Evolutionary conservation across 1,140 invertebrate genomes (phyloP), one percentile per base, ranked within the genome.

Genomic region (Drosophila varians): DNA sequence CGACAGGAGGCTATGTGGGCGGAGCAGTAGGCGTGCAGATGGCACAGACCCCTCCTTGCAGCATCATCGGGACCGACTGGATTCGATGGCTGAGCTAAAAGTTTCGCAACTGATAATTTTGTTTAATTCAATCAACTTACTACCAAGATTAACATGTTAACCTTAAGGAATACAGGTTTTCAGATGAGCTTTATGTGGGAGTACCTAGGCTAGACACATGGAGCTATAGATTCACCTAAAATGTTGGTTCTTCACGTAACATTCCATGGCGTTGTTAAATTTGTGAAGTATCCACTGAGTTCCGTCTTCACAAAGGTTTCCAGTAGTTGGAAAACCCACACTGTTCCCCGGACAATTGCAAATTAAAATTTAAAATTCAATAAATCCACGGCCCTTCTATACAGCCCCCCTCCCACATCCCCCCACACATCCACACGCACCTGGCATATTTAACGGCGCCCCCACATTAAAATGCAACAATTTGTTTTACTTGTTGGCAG

Each of bases 311-410:
- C 1, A 28, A 28, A 28, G 9, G 9, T 9, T 28, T 7, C 28
- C 28, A 31, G n/a, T 31, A 11, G 28, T 31, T 11, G 9, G 1
- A 11, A 31, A 12, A 25, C 16, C n/a, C 42, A 23, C 19, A 18
- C 25, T 12, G 31, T 21, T 8, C 25, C 21, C 45, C 12, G 49
- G 46, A 51, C 77, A 74, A 82, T 87, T 70, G 69, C 69, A 77
- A 86, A 86, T 87, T 87, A 87, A 86, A 87, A 87, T 77, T 82
- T 77, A 77, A 87, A 74, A 87, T 87, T 87, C 82, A 82, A 87
- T 87, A 87, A 87, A 87, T 87, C 74, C 60, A 26, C 7, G 11
- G 7, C 12, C 23, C 14, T 19, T 18, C n/a, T 58, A 28, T 6
- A 18, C 19, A 4, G 1, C 11, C 45, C 19, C 43, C 68, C 62